A percentile compares a stretch with the other conserved stretches of the same genome.
These are phyloP conservation scores for Desoria tigrina DNA, from an alignment of 2,888 invertebrate genomes.

Conservation along the genomic window DNA sequence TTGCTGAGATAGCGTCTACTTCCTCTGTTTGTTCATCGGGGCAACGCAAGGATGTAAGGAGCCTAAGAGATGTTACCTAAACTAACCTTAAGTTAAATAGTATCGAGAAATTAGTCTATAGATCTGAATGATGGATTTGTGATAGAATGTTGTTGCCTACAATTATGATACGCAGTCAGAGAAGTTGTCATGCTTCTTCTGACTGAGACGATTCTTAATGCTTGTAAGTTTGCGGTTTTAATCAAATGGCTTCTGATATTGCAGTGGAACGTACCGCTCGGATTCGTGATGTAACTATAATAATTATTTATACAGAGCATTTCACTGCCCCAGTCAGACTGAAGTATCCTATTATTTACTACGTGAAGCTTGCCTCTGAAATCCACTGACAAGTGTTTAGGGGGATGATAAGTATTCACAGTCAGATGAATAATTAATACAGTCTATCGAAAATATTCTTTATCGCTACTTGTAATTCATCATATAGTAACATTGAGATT, in stretches of 20 bases:
- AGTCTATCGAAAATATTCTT: neutral
- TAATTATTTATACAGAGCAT: constrained; percentile 2
- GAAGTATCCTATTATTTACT: constrained; percentile 6
- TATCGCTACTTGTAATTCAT: neutral
- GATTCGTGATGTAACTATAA: neutral
- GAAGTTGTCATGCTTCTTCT: neutral
- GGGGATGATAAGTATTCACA: neutral
- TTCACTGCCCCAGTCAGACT: constrained; percentile 11
- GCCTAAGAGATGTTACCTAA: constrained; percentile 12
- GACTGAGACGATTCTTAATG: neutral
- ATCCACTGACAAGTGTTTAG: neutral
- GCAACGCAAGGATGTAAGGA: constrained; percentile 8
- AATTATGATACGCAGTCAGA: constrained; percentile 2
- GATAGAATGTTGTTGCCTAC: constrained; percentile 29
- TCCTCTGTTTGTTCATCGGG: constrained; percentile 7
- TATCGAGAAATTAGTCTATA: constrained; percentile 16
- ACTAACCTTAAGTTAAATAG: neutral
- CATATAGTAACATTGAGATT: constrained; percentile 4
- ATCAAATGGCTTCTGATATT: constrained; percentile 9
- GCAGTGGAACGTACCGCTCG: constrained; percentile 1
- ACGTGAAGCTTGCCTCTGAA: constrained; percentile 7
- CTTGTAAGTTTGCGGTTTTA: constrained; percentile 4
- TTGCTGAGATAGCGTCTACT: constrained; percentile 25
- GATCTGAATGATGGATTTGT: constrained; percentile 46
- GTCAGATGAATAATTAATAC: neutral